Conservation (phyloP, 2,888 invertebrate genomes). For the Morpho helenor region DNA sequence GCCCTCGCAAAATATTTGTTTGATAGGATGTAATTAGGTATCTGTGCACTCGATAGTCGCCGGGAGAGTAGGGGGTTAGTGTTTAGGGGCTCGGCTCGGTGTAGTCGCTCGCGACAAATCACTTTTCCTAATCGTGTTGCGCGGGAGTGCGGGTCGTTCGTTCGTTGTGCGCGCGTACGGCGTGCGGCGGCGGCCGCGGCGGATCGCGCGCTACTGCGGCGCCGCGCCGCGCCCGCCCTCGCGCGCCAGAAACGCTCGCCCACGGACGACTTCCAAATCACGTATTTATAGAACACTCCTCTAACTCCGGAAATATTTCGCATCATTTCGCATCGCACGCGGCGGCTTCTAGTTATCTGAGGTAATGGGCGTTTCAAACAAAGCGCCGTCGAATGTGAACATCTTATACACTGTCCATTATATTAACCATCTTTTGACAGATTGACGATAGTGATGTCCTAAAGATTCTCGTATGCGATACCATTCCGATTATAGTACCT, state of each 20-base stretch:
- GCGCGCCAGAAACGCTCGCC: constrained; percentile 68
- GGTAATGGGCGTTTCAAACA: constrained; percentile 44
- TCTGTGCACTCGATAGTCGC: constrained; percentile 19
- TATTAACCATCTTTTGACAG: too few species aligned
- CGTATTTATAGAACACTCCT: constrained; percentile 78
- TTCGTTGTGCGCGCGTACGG: constrained; percentile 76
- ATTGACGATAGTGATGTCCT: too few species aligned
- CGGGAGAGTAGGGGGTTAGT: constrained; percentile 25
- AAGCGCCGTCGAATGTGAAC: constrained; percentile 13
- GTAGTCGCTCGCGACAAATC: constrained; percentile 51
- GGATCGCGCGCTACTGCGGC: constrained; percentile 74
- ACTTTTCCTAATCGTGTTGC: constrained; percentile 52
- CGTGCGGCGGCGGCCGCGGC: constrained; percentile 76
- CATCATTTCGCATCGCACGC: constrained; percentile 75
- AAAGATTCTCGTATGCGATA: too few species aligned
- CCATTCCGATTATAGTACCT: too few species aligned
- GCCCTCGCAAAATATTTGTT: constrained; percentile 63
- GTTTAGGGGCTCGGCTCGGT: constrained; percentile 41
- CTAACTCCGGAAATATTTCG: constrained; percentile 79
- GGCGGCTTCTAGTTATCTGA: constrained; percentile 59
- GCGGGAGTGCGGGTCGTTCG: constrained; percentile 78
- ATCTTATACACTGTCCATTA: too few species aligned
- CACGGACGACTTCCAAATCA: constrained; percentile 71
- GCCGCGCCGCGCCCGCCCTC: constrained; percentile 50
- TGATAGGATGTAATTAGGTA: constrained; percentile 43